phyloP scores from a whole-genome alignment of 2,888 invertebrate genomes.

The Dusona sp. region DNA sequence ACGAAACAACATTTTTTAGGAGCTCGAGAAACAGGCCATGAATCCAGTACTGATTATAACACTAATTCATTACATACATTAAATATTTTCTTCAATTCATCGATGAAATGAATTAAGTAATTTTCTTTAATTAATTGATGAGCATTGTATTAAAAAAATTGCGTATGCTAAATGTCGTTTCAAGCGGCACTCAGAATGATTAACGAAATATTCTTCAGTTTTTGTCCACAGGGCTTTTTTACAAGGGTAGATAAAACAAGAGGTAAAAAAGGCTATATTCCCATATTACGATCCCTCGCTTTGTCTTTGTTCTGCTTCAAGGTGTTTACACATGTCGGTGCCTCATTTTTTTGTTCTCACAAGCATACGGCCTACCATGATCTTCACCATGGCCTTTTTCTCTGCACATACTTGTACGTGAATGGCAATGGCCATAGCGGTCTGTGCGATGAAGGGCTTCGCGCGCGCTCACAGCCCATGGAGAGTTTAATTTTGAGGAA shows the following conservation, averaged over 20 bases:
- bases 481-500: conserved; percentile 81
- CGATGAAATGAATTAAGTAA: not conserved
- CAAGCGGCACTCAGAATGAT: not conserved
- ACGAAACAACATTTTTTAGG: not conserved
- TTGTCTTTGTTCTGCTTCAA: conserved; percentile 13
- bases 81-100: not conserved
- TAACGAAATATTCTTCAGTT: not conserved
- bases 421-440: conserved; percentile 31
- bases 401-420: conserved; percentile 39
- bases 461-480: conserved; percentile 45
- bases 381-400: conserved; percentile 17
- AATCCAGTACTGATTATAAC: not conserved
- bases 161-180: not conserved
- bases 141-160: too few species aligned
- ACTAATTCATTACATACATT: too few species aligned
- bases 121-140: not conserved
- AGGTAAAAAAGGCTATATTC: not conserved
- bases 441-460: conserved; percentile 43
- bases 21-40: not conserved
- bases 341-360: conserved; percentile 57
- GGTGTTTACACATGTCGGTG: conserved; percentile 61
- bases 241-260: not conserved
- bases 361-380: not conserved
- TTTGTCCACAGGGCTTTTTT: not conserved
- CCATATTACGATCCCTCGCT: not conserved